Base-by-base conservation (phyloP, 1,140 invertebrate species). In the Anastatus disparis region DNA sequence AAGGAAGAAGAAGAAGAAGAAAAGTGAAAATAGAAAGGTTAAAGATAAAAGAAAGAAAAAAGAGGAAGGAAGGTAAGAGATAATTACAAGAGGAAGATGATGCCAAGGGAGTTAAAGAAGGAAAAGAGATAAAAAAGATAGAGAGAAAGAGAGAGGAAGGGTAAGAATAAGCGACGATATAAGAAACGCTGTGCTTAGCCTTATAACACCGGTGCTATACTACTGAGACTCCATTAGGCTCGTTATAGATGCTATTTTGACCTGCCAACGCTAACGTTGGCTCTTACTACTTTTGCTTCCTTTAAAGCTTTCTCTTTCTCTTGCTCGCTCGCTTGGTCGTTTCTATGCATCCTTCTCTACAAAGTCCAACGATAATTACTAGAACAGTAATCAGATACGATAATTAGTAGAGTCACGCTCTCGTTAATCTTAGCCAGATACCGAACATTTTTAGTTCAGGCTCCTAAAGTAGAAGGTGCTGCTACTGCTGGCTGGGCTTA, bases 51-150 rank as follows among this genome's bases (percentile, higher is more conserved):
- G 35, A 26, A 56, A 7, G 24, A 9, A 68, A 26, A 26, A 20
- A 17, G 42, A 29, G 24, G 38, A 31, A 29, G 48, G n/a, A n/a
- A n/a, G n/a, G n/a, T n/a, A 20, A 10, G 20, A 29, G 20, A 61
- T 65, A 66, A 61, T 59, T 71, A 27, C 58, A 27, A 71, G 13
- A 40, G 35, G 35, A 69, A 68, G 55, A 56, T 46, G 38, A 44
- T 6, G 17, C 22, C 35, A 10, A 20, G 9, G 0, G 38, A 26
- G 38, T 44, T 31, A 66, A 46, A 7, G 52, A n/a, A n/a, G n/a
- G n/a, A n/a, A n/a, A n/a, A n/a, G n/a, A n/a, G n/a, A n/a, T n/a
- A n/a, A n/a, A n/a, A n/a, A n/a, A n/a, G n/a, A n/a, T n/a, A n/a
- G n/a, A n/a, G n/a, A n/a, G n/a, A n/a, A n/a, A n/a, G n/a, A n/a